These are phyloP conservation scores for Hipposideros larvatus DNA, from an alignment of 2,797 vertebrate genomes.

Conservation along the genomic window DNA sequence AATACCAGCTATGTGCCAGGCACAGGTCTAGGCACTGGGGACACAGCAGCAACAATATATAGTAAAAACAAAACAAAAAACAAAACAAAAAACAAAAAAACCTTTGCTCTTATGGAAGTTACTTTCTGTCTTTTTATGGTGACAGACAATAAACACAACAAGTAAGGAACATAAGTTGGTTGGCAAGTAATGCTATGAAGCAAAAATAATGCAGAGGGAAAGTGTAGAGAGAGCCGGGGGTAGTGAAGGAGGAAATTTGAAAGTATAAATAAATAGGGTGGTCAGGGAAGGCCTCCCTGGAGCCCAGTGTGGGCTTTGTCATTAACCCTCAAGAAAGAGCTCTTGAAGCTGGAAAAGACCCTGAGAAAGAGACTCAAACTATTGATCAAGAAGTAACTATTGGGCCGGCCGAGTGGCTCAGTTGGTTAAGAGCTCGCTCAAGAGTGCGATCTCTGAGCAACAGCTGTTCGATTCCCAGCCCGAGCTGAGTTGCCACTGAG, in stretches of 20 bases:
- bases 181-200: not conserved
- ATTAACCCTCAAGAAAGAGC: slow-evolving; percentile 18
- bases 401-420: not conserved
- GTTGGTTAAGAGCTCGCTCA: too few species aligned
- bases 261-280: not conserved
- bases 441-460: too few species aligned
- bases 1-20: not conserved
- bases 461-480: too few species aligned
- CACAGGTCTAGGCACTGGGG: not conserved
- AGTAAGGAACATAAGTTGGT: not conserved
- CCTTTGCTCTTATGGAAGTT: not conserved
- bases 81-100: not conserved
- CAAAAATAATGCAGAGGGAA: not conserved
- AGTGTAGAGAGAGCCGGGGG: not conserved
- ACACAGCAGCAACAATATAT: slow-evolving; percentile 30
- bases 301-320: not conserved
- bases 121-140: not conserved
- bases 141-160: slow-evolving; percentile 11
- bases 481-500: too few species aligned
- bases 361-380: slow-evolving; percentile 19
- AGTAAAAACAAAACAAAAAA: not conserved
- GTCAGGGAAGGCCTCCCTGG: not conserved
- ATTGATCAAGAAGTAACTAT: not conserved
- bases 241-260: not conserved
- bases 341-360: not conserved